Base-by-base conservation (phyloP, 2,888 invertebrate species). In the Phlogophora meticulosa region DNA sequence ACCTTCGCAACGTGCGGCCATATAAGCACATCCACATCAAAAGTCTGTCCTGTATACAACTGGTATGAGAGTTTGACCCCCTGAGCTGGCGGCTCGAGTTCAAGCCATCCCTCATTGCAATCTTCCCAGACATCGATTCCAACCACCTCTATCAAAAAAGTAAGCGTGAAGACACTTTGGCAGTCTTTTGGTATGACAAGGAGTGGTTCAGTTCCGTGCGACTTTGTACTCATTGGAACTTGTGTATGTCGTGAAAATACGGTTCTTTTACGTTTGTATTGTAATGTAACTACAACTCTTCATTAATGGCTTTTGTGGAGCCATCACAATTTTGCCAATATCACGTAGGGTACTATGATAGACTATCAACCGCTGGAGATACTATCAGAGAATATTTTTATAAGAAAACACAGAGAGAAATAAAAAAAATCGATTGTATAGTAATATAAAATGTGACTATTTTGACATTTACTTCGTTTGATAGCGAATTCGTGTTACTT, bases 1-100 rank as follows among this genome's bases (percentile, higher is more conserved):
- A 94, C 94, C 92, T 94, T 94, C 32, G 90, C 92, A 57, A 84
- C 87, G 72, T 94, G 91, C 10, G 93, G 93, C 93, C 94, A 94
- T 53, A 94, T 89, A 32, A 90, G 69, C 49, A 95, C 79, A 67
- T 94, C 93, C 20, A 94, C 46, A 9, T 93, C 93, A 66, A 81
- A 94, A 22, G 24, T 81, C 45, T 90, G 87, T 3, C 92, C 93
- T 13, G 90, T 89, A 74, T 91, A 92, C 52, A 95, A 73, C 13
- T 88, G 87, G 65, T 94, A 95, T 24, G 92, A 90, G 46, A 95
- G 69, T 74, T 89, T 93, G 28, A 92, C 66, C 0, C 91, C 93
- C 51, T 93, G 90, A 40, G 2, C 28, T 67, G 28, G 3, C 1
- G n/a, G 40, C 10, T 46, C 67, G n/a, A 67, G 87, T 24, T 93